Base-by-base conservation (phyloP, 2,797 vertebrate species). In the Acanthurus lineatus region DNA sequence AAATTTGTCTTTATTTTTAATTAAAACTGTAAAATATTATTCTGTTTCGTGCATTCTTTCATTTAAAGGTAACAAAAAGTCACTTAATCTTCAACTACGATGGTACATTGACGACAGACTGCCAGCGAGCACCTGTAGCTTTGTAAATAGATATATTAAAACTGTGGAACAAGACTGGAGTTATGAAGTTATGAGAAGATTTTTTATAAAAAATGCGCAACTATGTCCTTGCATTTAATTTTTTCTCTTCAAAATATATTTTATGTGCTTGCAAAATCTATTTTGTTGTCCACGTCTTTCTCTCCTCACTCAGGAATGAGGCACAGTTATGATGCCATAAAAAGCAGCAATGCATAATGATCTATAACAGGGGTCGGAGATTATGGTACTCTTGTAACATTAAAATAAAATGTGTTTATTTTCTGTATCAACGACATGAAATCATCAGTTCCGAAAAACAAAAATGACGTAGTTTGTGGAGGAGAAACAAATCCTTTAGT, bases 401-500 rank as follows among this genome's bases (percentile, higher is more conserved):
- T n/a, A n/a, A n/a, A n/a, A n/a, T n/a, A 11, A 56, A 69, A 44
- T 44, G 42, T 6, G 42, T 6, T 6, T 44, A 44, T 44, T 44
- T 44, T 44, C n/a, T 44, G 42, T 54, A 38, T 42, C 2, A 61
- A 28, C 20, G 54, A 65, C 48, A 35, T 32, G 9, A 49, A 71
- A 59, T 60, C 42, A 19, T 6, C 9, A 28, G 28, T n/a, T 4
- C 22, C 64, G 52, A 57, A 77, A 77, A 75, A 83, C 73, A 76
- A 6, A 6, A 63, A 59, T 69, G 56, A 60, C 9, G 0, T 58
- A n/a, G 1, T 22, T 20, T 48, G n/a, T 44, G 9, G 25, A 42
- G 63, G 45, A 38, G 16, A 40, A 66, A 65, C 17, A 66, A 44
- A 69, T 68, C 48, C 59, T 15, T 22, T 0, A 3, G 40, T 11